A percentile compares a stretch with the other conserved stretches of the same genome.
These are phyloP conservation scores for Drosophila teissieri DNA, from an alignment of 1,140 invertebrate species.

Conservation along the genomic window DNA sequence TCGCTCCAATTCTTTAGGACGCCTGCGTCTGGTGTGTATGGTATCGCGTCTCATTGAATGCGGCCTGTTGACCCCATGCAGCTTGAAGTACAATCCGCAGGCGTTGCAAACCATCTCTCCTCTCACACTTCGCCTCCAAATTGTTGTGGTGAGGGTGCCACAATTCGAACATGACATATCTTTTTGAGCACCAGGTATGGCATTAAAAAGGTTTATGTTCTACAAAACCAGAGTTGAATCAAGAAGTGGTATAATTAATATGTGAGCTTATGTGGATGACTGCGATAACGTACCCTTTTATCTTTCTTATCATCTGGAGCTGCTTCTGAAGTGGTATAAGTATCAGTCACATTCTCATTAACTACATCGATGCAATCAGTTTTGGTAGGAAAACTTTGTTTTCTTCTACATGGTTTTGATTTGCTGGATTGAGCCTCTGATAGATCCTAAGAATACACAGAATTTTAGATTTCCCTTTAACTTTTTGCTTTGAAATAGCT, in stretches of 20 bases:
- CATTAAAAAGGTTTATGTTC: constrained; percentile 53
- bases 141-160: constrained; percentile 95
- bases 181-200: constrained; percentile 85
- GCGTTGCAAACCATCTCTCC: constrained; percentile 98
- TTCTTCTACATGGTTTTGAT: constrained; percentile 77
- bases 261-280: neutral
- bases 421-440: constrained; percentile 67
- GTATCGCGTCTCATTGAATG: constrained; percentile 98
- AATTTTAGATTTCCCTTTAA: neutral
- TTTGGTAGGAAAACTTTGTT: constrained; percentile 83
- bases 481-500: too few relatives aligned
- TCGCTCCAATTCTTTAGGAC: constrained; percentile 90
- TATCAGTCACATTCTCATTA: constrained; percentile 54
- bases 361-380: constrained; percentile 61
- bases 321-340: constrained; percentile 50
- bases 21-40: constrained; percentile 97
- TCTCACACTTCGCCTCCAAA: constrained; percentile 95
- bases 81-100: constrained; percentile 96
- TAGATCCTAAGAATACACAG: constrained; percentile 41
- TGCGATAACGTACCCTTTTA: constrained; percentile 52
- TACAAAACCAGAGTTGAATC: constrained; percentile 3
- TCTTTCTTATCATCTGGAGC: constrained; percentile 62
- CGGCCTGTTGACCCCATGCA: constrained; percentile 95
- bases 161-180: constrained; percentile 93
- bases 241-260: neutral